Evolutionary conservation across 2,797 vertebrate species (phyloP).

Genomic region (Trachurus trachurus): DNA sequence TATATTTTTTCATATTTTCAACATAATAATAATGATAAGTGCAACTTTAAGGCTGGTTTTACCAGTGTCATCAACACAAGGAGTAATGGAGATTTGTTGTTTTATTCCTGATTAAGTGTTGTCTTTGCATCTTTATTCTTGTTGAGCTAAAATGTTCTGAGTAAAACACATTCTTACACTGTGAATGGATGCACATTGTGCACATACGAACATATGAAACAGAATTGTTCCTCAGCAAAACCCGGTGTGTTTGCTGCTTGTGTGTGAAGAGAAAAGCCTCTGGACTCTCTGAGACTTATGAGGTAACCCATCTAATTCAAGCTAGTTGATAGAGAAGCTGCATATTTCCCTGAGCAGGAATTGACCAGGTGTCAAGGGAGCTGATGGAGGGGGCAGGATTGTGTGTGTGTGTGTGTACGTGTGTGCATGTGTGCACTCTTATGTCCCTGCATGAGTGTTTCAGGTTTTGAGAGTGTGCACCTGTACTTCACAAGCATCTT

Average conservation of each 20-base stretch:
- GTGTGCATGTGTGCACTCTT: slow-evolving; percentile 1
- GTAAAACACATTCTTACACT: neutral
- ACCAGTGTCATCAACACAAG: neutral
- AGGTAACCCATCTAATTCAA: slow-evolving; percentile 76
- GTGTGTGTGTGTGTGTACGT: neutral
- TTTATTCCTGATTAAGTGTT: neutral
- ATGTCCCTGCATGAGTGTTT: slow-evolving; percentile 24
- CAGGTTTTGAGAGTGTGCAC: slow-evolving; percentile 19
- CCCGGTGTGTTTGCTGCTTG: slow-evolving; percentile 37
- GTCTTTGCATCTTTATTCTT: neutral
- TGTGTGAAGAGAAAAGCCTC: slow-evolving; percentile 25
- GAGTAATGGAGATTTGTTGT: neutral
- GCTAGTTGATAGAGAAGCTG: slow-evolving; percentile 67
- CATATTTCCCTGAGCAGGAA: slow-evolving; percentile 70
- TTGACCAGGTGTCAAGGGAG: slow-evolving; percentile 73
- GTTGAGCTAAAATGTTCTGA: neutral
- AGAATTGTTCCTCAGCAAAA: slow-evolving; percentile 29
- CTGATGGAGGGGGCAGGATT: slow-evolving; percentile 61
- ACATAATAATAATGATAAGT: neutral
- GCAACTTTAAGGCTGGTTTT: neutral
- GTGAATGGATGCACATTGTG: neutral
- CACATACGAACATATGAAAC: slow-evolving; percentile 10
- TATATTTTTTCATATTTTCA: too few species aligned
- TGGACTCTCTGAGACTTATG: slow-evolving; percentile 71
- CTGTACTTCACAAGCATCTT: slow-evolving; percentile 44